phyloP scores from a whole-genome alignment of 1,140 invertebrate genomes.

The Drosophila sechellia region DNA sequence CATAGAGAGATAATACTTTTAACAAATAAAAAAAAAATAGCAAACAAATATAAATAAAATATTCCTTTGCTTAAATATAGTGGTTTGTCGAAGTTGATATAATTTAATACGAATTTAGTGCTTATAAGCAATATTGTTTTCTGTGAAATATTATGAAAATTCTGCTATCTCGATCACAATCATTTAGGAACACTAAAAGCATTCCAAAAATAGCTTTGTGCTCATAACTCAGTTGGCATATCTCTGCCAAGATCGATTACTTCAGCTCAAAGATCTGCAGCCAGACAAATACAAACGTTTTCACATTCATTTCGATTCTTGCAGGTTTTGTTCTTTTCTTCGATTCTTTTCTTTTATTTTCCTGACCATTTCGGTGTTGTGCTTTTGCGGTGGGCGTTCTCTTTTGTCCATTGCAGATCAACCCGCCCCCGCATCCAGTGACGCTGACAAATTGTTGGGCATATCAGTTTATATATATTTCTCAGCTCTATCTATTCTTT shows the following conservation, averaged over 20 bases:
- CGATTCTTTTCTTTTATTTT: conserved; percentile 3
- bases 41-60: no score
- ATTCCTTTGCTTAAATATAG: no score
- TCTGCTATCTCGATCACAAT: not conserved
- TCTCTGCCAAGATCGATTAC: conserved; percentile 39
- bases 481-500: conserved; percentile 43
- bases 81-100: no score
- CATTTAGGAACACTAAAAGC: conserved; percentile 19
- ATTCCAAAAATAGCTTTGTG: conserved; percentile 30
- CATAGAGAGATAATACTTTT: no score
- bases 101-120: no score
- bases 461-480: conserved; percentile 53
- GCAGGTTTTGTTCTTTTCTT: conserved; percentile 27
- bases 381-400: conserved; percentile 39
- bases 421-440: conserved; percentile 28
- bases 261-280: conserved; percentile 29
- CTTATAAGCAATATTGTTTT: no score
- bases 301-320: conserved; percentile 42
- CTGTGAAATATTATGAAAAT: not conserved
- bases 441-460: conserved; percentile 81
- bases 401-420: conserved; percentile 42
- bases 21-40: no score
- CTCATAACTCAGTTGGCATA: conserved; percentile 34
- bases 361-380: conserved; percentile 18
- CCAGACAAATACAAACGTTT: conserved; percentile 46